Percentiles rank a stretch among this genome's conserved stretches.
Evolutionary conservation across 2,888 invertebrate genomes (phyloP).

Genomic region (Cosmopolites sordidus): DNA sequence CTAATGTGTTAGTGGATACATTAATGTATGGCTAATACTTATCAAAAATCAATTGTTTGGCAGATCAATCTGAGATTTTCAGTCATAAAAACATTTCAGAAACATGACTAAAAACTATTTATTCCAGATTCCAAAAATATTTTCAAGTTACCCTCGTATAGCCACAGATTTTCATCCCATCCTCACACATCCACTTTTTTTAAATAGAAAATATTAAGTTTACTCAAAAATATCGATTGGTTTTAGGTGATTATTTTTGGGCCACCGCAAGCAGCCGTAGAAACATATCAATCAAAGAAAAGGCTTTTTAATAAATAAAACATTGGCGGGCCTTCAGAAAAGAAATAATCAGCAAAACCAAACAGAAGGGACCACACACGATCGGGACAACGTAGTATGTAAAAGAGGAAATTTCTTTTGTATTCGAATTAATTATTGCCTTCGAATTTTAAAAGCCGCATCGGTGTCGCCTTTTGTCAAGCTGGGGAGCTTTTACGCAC

Average conservation of each 20-base stretch:
- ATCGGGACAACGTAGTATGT: conserved; percentile 5
- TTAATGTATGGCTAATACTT: too few species aligned
- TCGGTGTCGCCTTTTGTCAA: not conserved
- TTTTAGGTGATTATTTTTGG: not conserved
- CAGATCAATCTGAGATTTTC: too few species aligned
- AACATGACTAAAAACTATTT: too few species aligned
- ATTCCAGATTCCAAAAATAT: too few species aligned
- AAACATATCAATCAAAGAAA: conserved; percentile 13
- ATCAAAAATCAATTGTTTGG: too few species aligned
- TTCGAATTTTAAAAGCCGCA: conserved; percentile 2
- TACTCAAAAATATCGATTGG: too few species aligned
- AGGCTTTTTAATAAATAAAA: conserved; percentile 15
- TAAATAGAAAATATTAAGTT: too few species aligned
- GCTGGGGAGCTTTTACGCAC: not conserved
- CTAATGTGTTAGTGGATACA: too few species aligned
- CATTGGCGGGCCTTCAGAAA: conserved; percentile 13
- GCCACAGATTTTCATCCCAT: too few species aligned
- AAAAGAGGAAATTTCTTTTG: conserved; percentile 12
- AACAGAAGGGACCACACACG: conserved; percentile 13
- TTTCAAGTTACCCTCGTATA: too few species aligned
- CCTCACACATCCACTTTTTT: too few species aligned
- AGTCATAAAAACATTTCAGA: too few species aligned
- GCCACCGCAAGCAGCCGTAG: conserved; percentile 3
- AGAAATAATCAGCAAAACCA: conserved; percentile 11
- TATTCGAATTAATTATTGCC: conserved; percentile 6